Conservation (phyloP, 64 coral and sea anemone genomes). For the Montipora capricornis region DNA sequence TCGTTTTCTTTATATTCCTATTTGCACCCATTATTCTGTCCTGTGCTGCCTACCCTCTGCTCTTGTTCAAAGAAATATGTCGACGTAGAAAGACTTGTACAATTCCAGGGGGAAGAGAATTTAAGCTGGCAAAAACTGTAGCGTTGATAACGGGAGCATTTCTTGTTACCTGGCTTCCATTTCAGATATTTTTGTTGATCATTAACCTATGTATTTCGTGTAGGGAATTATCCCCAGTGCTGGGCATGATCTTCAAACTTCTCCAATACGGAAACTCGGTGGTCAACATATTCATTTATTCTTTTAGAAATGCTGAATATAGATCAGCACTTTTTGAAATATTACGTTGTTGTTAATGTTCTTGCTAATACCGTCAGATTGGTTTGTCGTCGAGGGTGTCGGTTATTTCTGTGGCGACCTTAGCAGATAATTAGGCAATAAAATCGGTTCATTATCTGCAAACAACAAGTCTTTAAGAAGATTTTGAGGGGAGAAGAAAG, state of each 20-base stretch:
- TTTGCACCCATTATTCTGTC: not conserved
- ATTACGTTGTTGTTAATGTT: not conserved
- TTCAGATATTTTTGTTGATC: not conserved
- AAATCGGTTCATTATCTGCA: not conserved
- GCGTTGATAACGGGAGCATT: not conserved
- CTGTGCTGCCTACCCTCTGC: not conserved
- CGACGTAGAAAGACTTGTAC: not conserved
- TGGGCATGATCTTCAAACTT: not conserved
- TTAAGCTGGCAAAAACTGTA: not conserved
- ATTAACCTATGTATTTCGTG: not conserved
- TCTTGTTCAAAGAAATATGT: conserved; percentile 12
- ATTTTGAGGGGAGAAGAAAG: too few relatives aligned
- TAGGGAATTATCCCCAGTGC: not conserved
- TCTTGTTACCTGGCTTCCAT: not conserved
- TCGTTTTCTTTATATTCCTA: not conserved
- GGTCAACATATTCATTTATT: not conserved
- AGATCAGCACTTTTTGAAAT: not conserved
- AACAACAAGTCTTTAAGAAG: too few relatives aligned
- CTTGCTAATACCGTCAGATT: not conserved
- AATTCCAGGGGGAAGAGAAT: not conserved
- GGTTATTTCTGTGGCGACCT: not conserved
- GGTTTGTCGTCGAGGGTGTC: not conserved
- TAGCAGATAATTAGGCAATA: not conserved
- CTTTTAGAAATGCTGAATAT: not conserved
- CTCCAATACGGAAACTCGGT: conserved; percentile 16